Evolutionary conservation across 2,113 vertebrate species (phyloP), one percentile per base, ranked within the genome.

Genomic region (Muntiacus muntjak): DNA sequence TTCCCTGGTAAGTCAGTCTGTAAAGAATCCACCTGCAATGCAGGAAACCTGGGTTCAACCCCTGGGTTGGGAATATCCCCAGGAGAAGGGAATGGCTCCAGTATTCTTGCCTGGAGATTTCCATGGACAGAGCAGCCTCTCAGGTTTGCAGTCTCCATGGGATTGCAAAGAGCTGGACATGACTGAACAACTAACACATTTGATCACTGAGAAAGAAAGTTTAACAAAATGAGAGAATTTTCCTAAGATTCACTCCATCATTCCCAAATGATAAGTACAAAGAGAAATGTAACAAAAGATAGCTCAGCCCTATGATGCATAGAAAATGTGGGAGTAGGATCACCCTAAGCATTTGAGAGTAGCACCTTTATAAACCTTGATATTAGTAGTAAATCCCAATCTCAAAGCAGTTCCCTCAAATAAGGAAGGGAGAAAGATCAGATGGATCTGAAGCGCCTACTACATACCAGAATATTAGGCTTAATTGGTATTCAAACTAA

Each of bases 401-500:
- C 4, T 40, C 9, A 86, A 4, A 36, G 40, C 0, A 71, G 3
- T 50, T 76, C 0, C 3, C 23, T 60, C 58, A 79, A 36, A 62
- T 2, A 82, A 88, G 9, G 8, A 47, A 86, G 8, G 5, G 12
- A 43, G 33, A 88, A 60, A 26, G 1, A 92, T 26, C 6, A 40
- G 15, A 26, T 40, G 28, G 6, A 43, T 52, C 1, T 33, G 16
- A 82, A 55, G 2, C 25, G 30, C 21, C 7, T 87, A 33, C 19
- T 40, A 21, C 5, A 16, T 23, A 45, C 0, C 0, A 98, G 58
- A 86, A 47, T 97, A 52, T 95, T 98, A 97, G 92, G 58, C 40
- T 85, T 82, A 96, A 83, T 96, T 95, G 91, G 95, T 96, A 98
- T 97, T n/a, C 97, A 96, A 89, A 97, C 87, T 64, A 74, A 88